Evolutionary conservation across 1,140 invertebrate species (phyloP), one percentile per base, ranked within the genome.

Genomic region (Harpegnathos saltator): DNA sequence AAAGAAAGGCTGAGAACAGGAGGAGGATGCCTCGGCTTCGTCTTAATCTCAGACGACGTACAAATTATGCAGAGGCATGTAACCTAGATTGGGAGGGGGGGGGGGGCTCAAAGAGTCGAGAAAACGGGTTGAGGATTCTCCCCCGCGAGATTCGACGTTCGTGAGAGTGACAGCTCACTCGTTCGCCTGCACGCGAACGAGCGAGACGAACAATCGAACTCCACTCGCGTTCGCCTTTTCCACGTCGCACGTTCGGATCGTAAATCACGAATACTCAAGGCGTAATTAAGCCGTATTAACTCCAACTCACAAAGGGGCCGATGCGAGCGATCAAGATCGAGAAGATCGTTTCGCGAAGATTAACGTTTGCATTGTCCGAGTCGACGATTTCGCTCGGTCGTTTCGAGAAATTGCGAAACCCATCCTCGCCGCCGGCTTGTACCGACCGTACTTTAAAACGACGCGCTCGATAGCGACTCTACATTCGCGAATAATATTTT

Each of bases 251-350:
- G 38, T 69, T 71, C 38, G n/a, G 58, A 29, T 71, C 75, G 75
- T 80, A 80, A 71, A 80, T 80, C 75, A 80, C 75, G 52, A 80
- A 24, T 58, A 48, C 54, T 80, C 69, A 80, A 58, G 24, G 22
- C 33, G 75, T 80, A 80, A 80, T 80, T 80, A 80, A 80, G 65
- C 54, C 52, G 65, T 52, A 80, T 80, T 80, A 80, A 80, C 75
- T 71, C 38, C 58, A n/a, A n/a, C n/a, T n/a, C n/a, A 69, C 63
- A 58, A 69, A 69, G 52, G 19, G 17, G 17, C 48, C 62, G 72
- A 75, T 62, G 59, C 24, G 52, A 44, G 63, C 38, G 26, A 58
- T 58, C 75, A 69, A 59, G 75, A 80, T 80, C 75, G 75, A n/a
- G n/a, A 80, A 71, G 52, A 71, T 80, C 65, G 65, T 71, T 58